Evolutionary conservation across 2,113 vertebrate species (phyloP).

Genomic region (Oenanthe oenanthe): DNA sequence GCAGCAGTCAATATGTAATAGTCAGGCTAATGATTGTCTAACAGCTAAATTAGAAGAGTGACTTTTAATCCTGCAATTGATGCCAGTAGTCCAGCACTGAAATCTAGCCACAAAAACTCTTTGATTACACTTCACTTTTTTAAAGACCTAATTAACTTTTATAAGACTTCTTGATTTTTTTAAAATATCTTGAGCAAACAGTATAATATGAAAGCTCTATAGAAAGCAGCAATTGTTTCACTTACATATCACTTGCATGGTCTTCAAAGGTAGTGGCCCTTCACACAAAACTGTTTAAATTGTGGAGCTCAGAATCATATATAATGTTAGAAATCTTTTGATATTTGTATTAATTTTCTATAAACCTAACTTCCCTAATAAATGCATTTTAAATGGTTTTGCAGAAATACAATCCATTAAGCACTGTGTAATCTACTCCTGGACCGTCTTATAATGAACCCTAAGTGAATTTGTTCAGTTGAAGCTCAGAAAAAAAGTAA

Average conservation of each 20-base stretch:
- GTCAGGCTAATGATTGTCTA: constrained; percentile 74
- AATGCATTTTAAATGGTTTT: constrained; percentile 23
- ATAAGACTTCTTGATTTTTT: constrained; percentile 56
- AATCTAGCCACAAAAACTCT: constrained; percentile 58
- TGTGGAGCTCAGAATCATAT: not conserved
- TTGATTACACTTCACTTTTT: constrained; percentile 66
- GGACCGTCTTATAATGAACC: not conserved
- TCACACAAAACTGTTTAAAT: not conserved
- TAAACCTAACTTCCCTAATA: constrained; percentile 23
- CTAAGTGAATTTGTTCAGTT: constrained; percentile 45
- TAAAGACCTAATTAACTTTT: constrained; percentile 63
- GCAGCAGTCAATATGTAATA: constrained; percentile 66
- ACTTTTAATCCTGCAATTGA: constrained; percentile 71
- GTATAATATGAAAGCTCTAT: not conserved
- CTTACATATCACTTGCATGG: not conserved
- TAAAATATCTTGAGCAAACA: constrained; percentile 1
- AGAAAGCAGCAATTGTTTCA: constrained; percentile 12
- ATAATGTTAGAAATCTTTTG: constrained; percentile 8
- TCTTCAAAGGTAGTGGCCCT: not conserved
- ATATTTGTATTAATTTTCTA: constrained; percentile 59
- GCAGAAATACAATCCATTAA: constrained; percentile 57
- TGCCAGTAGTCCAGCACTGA: constrained; percentile 54
- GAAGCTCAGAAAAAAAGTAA: constrained; percentile 6
- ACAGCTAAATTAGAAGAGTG: constrained; percentile 69
- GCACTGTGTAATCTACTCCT: constrained; percentile 20